Conservation (phyloP, 2,113 vertebrate species). For the Phalacrocorax carbo region DNA sequence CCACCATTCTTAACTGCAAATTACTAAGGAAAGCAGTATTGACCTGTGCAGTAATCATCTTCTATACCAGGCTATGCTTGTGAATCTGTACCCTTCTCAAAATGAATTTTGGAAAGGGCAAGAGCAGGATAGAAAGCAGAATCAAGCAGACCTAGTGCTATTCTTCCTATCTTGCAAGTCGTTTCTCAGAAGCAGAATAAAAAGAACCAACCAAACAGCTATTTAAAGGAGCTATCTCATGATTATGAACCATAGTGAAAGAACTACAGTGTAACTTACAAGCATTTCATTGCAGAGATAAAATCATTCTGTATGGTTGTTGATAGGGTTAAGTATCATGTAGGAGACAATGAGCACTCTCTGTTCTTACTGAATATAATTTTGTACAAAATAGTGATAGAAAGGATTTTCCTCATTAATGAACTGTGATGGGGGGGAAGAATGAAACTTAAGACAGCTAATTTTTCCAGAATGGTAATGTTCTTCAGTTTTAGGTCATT, state of each 20-base stretch:
- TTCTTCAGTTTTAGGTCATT: conserved; percentile 39
- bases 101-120: background rate
- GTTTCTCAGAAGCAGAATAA: background rate
- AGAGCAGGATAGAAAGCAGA: background rate
- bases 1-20: background rate
- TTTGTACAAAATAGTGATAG: conserved; percentile 7
- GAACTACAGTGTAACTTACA: background rate
- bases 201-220: background rate
- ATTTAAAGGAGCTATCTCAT: background rate
- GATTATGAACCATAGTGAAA: background rate
- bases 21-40: background rate
- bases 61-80: background rate
- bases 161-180: background rate
- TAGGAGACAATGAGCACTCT: background rate
- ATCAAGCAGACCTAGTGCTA: background rate
- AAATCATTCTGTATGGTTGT: background rate
- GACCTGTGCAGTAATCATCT: background rate
- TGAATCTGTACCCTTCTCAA: background rate
- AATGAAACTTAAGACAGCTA: conserved; percentile 35
- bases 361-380: background rate
- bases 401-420: conserved; percentile 46
- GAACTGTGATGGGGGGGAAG: background rate
- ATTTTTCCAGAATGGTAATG: conserved; percentile 37
- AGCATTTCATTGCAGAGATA: background rate
- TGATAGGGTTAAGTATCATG: background rate